A percentile compares a stretch with the other conserved stretches of the same genome.
These are phyloP conservation scores for Ascidia mentula DNA, from an alignment of 23 tunicate genomes.

Conservation along the genomic window DNA sequence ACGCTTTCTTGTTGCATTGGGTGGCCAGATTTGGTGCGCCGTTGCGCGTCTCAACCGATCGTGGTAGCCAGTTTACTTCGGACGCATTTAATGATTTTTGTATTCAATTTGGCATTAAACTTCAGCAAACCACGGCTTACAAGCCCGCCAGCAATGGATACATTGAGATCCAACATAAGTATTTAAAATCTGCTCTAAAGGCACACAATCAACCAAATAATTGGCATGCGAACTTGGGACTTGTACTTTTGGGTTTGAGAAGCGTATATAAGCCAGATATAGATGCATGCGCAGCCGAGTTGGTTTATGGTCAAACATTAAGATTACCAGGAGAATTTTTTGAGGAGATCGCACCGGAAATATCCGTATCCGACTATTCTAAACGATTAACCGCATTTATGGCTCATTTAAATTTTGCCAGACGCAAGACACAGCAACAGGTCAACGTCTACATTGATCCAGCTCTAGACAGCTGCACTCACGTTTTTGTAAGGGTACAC, in stretches of 20 bases:
- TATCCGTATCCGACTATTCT: not conserved
- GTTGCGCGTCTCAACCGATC: constrained; percentile 14
- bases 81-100: constrained; percentile 9
- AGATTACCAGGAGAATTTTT: constrained; percentile 19
- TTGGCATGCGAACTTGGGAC: constrained; percentile 24
- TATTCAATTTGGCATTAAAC: constrained; percentile 2
- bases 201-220: constrained; percentile 14
- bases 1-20: constrained; percentile 39
- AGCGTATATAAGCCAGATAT: not conserved
- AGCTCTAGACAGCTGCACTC: constrained; percentile 12
- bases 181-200: constrained; percentile 19
- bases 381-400: not conserved
- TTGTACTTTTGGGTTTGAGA: constrained; percentile 16
- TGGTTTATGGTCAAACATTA: constrained; percentile 11
- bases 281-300: constrained; percentile 3
- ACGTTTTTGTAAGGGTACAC: constrained; percentile 26
- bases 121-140: constrained; percentile 32
- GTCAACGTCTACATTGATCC: not conserved
- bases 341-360: not conserved
- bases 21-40: constrained; percentile 34
- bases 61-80: constrained; percentile 37
- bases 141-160: constrained; percentile 21
- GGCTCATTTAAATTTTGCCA: not conserved
- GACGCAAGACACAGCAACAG: not conserved
- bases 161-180: not conserved